A percentile compares a stretch with the other conserved stretches of the same genome.
Conservation (phyloP, 1,140 invertebrate genomes). For the Ooceraea biroi region DNA sequence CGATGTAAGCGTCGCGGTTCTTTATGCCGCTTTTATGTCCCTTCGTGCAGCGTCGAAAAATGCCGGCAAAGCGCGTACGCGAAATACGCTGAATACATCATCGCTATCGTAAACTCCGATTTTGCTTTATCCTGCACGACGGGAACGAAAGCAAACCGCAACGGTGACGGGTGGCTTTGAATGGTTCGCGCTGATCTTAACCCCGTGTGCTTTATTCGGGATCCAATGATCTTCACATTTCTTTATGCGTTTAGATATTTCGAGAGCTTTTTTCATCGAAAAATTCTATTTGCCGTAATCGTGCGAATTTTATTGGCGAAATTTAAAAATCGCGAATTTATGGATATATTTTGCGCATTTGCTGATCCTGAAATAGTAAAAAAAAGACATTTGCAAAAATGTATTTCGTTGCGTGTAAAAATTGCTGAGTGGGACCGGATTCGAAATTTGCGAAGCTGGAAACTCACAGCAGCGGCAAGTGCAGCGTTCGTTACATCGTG, state of each 20-base stretch:
- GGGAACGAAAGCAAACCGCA: not conserved
- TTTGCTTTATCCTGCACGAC: not conserved
- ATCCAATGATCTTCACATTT: not conserved
- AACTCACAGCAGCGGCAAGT: slow-evolving; percentile 11
- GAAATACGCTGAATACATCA: slow-evolving; percentile 34
- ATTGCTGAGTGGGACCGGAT: not conserved
- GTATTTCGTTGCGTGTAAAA: slow-evolving; percentile 7
- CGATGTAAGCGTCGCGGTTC: slow-evolving; percentile 22
- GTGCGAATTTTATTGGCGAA: not conserved
- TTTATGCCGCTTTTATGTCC: slow-evolving; percentile 32
- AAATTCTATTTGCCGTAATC: slow-evolving; percentile 9
- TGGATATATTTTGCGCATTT: not conserved
- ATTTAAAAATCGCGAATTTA: slow-evolving; percentile 19
- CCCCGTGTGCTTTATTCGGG: not conserved
- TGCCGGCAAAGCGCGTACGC: slow-evolving; percentile 14
- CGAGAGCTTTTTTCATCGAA: not conserved
- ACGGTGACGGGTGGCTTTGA: not conserved
- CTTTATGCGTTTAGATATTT: not conserved
- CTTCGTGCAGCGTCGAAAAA: slow-evolving; percentile 28
- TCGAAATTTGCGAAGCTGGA: slow-evolving; percentile 9
- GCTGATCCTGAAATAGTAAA: not conserved
- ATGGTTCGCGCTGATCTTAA: slow-evolving; percentile 1
- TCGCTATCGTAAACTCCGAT: not conserved
- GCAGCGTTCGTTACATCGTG: slow-evolving; percentile 13
- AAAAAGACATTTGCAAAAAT: slow-evolving; percentile 21